Evolutionary conservation across 2,888 invertebrate species (phyloP).

Genomic region (Eutolmus rufibarbis): DNA sequence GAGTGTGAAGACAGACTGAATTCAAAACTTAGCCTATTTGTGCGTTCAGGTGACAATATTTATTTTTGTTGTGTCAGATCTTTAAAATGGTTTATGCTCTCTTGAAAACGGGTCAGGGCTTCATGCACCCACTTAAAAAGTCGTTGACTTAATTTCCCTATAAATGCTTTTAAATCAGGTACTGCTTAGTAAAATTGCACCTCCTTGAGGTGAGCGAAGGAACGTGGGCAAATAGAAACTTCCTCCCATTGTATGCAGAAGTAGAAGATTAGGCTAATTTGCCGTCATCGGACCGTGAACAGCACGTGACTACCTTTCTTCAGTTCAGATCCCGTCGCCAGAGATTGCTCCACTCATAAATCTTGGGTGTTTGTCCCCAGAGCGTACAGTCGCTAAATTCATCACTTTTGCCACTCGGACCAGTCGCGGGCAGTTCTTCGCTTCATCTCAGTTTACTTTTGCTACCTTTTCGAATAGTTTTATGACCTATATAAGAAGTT

Average conservation of each 20-base stretch:
- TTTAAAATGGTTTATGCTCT: background rate
- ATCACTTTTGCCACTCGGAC: background rate
- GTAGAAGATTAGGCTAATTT: background rate
- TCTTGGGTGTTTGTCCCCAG: background rate
- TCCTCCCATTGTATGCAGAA: background rate
- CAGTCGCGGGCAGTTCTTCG: background rate
- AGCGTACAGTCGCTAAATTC: background rate
- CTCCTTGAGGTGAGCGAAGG: background rate
- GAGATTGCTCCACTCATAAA: background rate
- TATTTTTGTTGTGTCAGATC: background rate
- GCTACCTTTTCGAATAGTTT: slow-evolving; percentile 25
- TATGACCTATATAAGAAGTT: slow-evolving; percentile 32
- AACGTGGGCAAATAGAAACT: background rate
- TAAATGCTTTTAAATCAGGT: background rate
- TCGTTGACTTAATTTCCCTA: background rate
- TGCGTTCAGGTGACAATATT: too few species aligned
- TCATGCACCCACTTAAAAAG: background rate
- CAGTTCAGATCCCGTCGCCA: background rate
- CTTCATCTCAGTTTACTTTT: slow-evolving; percentile 14
- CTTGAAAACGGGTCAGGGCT: background rate
- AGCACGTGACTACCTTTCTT: background rate
- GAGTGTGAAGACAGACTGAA: background rate
- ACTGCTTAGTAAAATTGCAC: background rate
- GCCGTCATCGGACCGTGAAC: background rate
- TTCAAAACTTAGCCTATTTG: background rate